These are phyloP conservation scores for Amphimedon queenslandica DNA, from an alignment of 37 sponge, comb jelly and placozoan species.

Conservation along the genomic window DNA sequence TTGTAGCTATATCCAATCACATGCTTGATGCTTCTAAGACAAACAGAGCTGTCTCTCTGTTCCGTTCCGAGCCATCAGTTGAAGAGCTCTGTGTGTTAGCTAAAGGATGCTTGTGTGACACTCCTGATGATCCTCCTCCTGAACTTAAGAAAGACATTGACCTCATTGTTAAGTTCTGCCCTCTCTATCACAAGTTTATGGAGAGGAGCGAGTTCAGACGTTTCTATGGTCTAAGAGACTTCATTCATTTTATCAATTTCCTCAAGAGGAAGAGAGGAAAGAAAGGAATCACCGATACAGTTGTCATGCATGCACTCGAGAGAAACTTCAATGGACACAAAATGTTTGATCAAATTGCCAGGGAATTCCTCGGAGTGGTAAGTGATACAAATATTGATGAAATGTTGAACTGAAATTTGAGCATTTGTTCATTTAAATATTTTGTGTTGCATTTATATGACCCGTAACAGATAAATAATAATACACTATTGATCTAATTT, in stretches of 20 bases:
- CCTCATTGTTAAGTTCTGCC: slow-evolving; percentile 43
- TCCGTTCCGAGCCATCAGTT: slow-evolving; percentile 53
- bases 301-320: slow-evolving; percentile 80
- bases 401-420: neutral
- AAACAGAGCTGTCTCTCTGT: slow-evolving; percentile 87
- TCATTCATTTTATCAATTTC: slow-evolving; percentile 83
- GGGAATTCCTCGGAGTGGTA: slow-evolving; percentile 52
- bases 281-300: slow-evolving; percentile 36
- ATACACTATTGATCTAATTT: neutral
- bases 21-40: slow-evolving; percentile 93
- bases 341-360: slow-evolving; percentile 50
- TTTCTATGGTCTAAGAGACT: slow-evolving; percentile 86
- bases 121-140: slow-evolving; percentile 43
- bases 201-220: slow-evolving; percentile 1
- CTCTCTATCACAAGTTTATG: slow-evolving; percentile 40
- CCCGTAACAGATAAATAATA: too few species aligned
- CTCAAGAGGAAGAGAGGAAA: slow-evolving; percentile 45
- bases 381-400: too few species aligned
- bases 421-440: neutral
- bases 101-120: slow-evolving; percentile 53
- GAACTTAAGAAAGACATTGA: slow-evolving; percentile 47
- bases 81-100: slow-evolving; percentile 69
- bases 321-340: slow-evolving; percentile 85
- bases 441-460: slow-evolving; percentile 4
- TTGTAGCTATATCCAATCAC: slow-evolving; percentile 91